These are phyloP conservation scores for Netelia virgata DNA, from an alignment of 2,888 invertebrate genomes.

Conservation along the genomic window DNA sequence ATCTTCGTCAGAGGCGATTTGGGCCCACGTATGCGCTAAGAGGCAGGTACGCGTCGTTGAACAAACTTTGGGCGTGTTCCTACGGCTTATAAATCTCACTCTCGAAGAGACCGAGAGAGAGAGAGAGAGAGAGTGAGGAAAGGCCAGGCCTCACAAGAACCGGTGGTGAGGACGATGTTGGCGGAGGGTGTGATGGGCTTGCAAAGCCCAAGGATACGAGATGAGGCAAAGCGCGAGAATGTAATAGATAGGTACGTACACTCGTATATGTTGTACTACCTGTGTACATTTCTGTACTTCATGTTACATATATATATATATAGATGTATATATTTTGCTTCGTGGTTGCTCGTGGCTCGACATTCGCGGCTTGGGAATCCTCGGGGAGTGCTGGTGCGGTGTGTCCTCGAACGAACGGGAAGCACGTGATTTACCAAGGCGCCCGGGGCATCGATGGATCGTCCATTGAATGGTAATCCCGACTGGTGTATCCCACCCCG, in stretches of 20 bases:
- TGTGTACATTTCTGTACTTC: slow-evolving; percentile 13
- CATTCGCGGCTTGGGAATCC: slow-evolving; percentile 55
- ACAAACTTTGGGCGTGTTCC: slow-evolving; percentile 79
- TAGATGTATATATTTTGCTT: slow-evolving; percentile 53
- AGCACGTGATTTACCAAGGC: slow-evolving; percentile 76
- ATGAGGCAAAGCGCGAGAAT: slow-evolving; percentile 61
- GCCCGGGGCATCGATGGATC: slow-evolving; percentile 75
- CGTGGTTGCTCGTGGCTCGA: slow-evolving; percentile 42
- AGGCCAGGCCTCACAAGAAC: slow-evolving; percentile 26
- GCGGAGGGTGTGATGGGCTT: slow-evolving; percentile 50
- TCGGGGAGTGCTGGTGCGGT: slow-evolving; percentile 41
- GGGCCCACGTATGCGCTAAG: slow-evolving; percentile 45
- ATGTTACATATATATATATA: slow-evolving; percentile 19
- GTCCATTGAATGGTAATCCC: slow-evolving; percentile 80
- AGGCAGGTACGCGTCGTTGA: slow-evolving; percentile 75
- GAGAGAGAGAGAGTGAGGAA: slow-evolving; percentile 23
- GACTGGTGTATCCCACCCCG: slow-evolving; percentile 57
- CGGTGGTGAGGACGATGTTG: slow-evolving; percentile 50
- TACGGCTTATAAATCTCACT: slow-evolving; percentile 74
- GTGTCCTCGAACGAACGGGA: slow-evolving; percentile 53
- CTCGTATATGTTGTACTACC: slow-evolving; percentile 51
- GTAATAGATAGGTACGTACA: slow-evolving; percentile 61
- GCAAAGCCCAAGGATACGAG: slow-evolving; percentile 50
- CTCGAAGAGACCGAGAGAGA: slow-evolving; percentile 27
- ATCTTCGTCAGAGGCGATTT: slow-evolving; percentile 55